Conservation (phyloP, 2,888 invertebrate species). For the Lasius platythorax region DNA sequence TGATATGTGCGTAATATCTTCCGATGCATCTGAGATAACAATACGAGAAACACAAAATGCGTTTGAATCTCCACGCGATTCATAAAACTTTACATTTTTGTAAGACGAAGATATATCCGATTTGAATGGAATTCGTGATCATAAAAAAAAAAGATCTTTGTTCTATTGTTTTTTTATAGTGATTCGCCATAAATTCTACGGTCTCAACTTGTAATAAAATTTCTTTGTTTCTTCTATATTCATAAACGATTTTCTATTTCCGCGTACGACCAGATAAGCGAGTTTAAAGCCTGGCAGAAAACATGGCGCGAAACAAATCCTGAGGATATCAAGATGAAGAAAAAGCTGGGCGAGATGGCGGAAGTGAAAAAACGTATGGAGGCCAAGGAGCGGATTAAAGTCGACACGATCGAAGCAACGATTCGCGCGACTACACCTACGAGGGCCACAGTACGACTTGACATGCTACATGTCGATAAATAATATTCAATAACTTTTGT, state of each 20-base stretch:
- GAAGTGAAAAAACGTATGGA: slow-evolving; percentile 85
- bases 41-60: neutral
- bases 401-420: slow-evolving; percentile 15
- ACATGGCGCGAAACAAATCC: slow-evolving; percentile 87
- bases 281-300: slow-evolving; percentile 88
- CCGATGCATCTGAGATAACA: neutral
- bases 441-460: slow-evolving; percentile 18
- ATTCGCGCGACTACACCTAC: neutral
- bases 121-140: neutral
- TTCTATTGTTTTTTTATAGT: neutral
- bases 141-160: neutral
- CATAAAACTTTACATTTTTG: slow-evolving; percentile 9
- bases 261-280: slow-evolving; percentile 84
- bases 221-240: neutral
- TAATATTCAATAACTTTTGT: slow-evolving; percentile 14
- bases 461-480: slow-evolving; percentile 22
- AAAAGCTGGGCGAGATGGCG: slow-evolving; percentile 86
- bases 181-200: slow-evolving; percentile 21
- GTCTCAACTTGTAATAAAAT: slow-evolving; percentile 74
- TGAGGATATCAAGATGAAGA: slow-evolving; percentile 85
- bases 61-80: neutral
- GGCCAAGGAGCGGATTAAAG: slow-evolving; percentile 19
- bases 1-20: neutral
- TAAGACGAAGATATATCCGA: slow-evolving; percentile 5
- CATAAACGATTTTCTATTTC: slow-evolving; percentile 32